Evolutionary conservation across 2,113 vertebrate genomes (phyloP).

Genomic region (Panurus biarmicus): DNA sequence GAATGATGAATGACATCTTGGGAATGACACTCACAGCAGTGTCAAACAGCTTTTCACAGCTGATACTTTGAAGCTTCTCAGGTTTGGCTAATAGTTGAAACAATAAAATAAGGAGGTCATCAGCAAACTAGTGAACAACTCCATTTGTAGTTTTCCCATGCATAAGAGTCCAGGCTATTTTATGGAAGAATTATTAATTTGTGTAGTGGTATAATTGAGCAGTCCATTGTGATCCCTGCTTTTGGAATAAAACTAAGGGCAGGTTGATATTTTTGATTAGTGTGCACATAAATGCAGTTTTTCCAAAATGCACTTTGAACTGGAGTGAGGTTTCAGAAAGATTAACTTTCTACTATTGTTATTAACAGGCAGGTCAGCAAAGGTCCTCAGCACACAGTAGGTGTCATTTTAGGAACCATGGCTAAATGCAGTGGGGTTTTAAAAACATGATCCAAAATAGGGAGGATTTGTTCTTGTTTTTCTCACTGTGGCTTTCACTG

Average conservation of each 20-base stretch:
- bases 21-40: slow-evolving; percentile 19
- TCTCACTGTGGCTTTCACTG: not conserved
- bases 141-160: not conserved
- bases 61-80: slow-evolving; percentile 29
- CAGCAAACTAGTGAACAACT: not conserved
- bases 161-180: not conserved
- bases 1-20: not conserved
- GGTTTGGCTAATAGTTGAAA: slow-evolving; percentile 48
- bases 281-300: not conserved
- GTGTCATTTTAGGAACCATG: not conserved
- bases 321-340: not conserved
- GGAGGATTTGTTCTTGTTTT: not conserved
- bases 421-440: not conserved
- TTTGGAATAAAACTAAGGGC: not conserved
- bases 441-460: not conserved
- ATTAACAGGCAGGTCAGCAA: not conserved
- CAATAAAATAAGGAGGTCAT: slow-evolving; percentile 37
- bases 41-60: slow-evolving; percentile 52
- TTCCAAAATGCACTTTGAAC: not conserved
- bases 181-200: not conserved
- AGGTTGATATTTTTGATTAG: not conserved
- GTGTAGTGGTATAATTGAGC: not conserved
- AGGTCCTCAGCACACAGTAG: not conserved
- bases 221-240: not conserved
- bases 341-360: not conserved